Evolutionary conservation across 2,888 invertebrate genomes (phyloP), one percentile per base, ranked within the genome.

Genomic region (Carcina quercana): DNA sequence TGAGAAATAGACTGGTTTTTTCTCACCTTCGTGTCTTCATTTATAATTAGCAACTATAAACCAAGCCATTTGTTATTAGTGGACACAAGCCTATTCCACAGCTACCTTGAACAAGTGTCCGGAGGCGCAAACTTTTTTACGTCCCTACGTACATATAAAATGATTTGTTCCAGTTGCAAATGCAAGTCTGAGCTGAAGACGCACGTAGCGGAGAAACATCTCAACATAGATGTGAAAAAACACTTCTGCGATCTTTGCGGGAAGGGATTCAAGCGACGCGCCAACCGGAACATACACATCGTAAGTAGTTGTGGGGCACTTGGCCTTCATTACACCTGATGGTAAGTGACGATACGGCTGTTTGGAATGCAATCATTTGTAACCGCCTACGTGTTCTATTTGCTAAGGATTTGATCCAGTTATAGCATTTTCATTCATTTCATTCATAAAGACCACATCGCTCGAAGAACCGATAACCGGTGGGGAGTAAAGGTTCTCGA

Each of bases 241-340:
- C 33, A 41, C 3, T 40, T 47, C 0, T 79, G 80, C 15, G 39
- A 38, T 0, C 17, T 29, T 0, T 80, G 80, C 28, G 51, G 40
- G 0, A 59, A 56, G 3, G 25, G 41, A 5, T 78, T 69, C 34
- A 64, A 59, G 13, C 40, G 40, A 0, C 53, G 45, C 2, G 3
- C 24, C 0, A 20, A 33, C 0, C 33, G 68, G 0, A 45, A 12
- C 0, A 32, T 8, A 0, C 79, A 80, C 36, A 36, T 68, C 5
- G 79, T 78, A 15, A 75, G 73, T 68, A 31, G 6, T 5, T 30
- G 10, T n/a, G n/a, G n/a, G n/a, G n/a, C n/a, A n/a, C n/a, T n/a
- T n/a, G n/a, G n/a, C n/a, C n/a, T n/a, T n/a, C n/a, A n/a, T n/a
- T n/a, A n/a, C n/a, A n/a, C n/a, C n/a, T n/a, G n/a, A n/a, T n/a